Evolutionary conservation across 1,140 invertebrate genomes (phyloP).

Genomic region (Platyscapa corneri): DNA sequence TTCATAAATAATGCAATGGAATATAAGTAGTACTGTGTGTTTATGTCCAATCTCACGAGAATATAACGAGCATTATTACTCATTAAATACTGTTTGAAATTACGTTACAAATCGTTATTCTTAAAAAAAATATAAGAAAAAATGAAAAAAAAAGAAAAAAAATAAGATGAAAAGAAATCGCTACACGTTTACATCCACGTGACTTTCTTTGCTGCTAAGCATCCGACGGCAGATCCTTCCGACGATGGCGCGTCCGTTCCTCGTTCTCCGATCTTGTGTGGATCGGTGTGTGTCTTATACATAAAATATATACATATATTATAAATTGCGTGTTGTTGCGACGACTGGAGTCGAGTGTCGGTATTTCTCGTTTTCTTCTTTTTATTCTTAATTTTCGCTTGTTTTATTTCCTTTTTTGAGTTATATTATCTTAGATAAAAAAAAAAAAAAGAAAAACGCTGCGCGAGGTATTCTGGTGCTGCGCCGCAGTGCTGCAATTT

Average conservation of each 20-base stretch:
- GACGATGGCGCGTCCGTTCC: conserved; percentile 55
- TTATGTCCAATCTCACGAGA: conserved; percentile 74
- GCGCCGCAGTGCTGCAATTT: conserved; percentile 64
- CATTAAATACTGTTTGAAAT: conserved; percentile 74
- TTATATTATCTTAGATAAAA: conserved; percentile 52
- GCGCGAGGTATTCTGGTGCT: conserved; percentile 64
- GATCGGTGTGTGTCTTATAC: conserved; percentile 55
- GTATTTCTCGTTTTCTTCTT: conserved; percentile 54
- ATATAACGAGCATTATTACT: conserved; percentile 74
- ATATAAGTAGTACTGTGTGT: conserved; percentile 75
- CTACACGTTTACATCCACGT: conserved; percentile 50
- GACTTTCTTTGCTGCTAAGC: conserved; percentile 53
- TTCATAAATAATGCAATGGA: conserved; percentile 75
- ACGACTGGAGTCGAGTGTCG: conserved; percentile 53
- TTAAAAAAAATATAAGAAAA: conserved; percentile 40
- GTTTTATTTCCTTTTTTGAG: conserved; percentile 54
- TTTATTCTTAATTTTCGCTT: conserved; percentile 55
- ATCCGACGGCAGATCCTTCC: conserved; percentile 51
- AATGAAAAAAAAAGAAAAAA: conserved; percentile 23
- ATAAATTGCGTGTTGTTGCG: conserved; percentile 53
- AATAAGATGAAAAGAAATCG: conserved; percentile 39
- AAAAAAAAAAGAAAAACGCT: conserved; percentile 57
- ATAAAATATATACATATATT: conserved; percentile 54
- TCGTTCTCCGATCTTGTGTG: conserved; percentile 54
- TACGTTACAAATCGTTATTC: conserved; percentile 70